Evolutionary conservation across 1,140 invertebrate genomes (phyloP).

Genomic region (Sycobia sp.): DNA sequence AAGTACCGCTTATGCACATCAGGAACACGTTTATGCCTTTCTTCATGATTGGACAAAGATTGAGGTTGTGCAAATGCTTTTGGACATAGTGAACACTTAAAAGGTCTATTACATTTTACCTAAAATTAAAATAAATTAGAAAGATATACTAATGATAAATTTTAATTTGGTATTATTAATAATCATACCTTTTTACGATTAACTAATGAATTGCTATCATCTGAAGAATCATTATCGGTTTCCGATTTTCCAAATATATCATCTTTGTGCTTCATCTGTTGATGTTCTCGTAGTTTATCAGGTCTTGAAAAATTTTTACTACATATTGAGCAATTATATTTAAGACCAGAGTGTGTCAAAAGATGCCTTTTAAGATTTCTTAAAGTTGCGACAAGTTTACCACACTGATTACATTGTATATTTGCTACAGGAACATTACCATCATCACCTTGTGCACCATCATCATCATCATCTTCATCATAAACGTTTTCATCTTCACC

Average conservation of each 20-base stretch:
- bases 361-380: constrained; percentile 54
- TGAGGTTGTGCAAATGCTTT: constrained; percentile 52
- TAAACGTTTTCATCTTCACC: constrained; percentile 31
- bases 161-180: not conserved
- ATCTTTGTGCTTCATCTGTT: constrained; percentile 51
- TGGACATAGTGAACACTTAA: constrained; percentile 51
- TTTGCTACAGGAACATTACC: constrained; percentile 43
- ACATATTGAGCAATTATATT: constrained; percentile 48
- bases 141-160: not conserved
- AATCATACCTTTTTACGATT: constrained; percentile 17
- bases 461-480: constrained; percentile 40
- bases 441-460: constrained; percentile 34
- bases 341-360: constrained; percentile 51
- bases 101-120: constrained; percentile 48
- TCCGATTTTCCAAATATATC: constrained; percentile 23
- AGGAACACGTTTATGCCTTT: constrained; percentile 51
- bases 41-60: constrained; percentile 51
- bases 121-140: constrained; percentile 37
- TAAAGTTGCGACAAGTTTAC: constrained; percentile 52
- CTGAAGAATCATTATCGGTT: constrained; percentile 5
- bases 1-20: constrained; percentile 54
- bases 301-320: constrained; percentile 52
- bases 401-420: constrained; percentile 53
- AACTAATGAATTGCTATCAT: constrained; percentile 5
- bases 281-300: constrained; percentile 54